Conservation (phyloP, 2,797 vertebrate species). For the Gila robusta region DNA sequence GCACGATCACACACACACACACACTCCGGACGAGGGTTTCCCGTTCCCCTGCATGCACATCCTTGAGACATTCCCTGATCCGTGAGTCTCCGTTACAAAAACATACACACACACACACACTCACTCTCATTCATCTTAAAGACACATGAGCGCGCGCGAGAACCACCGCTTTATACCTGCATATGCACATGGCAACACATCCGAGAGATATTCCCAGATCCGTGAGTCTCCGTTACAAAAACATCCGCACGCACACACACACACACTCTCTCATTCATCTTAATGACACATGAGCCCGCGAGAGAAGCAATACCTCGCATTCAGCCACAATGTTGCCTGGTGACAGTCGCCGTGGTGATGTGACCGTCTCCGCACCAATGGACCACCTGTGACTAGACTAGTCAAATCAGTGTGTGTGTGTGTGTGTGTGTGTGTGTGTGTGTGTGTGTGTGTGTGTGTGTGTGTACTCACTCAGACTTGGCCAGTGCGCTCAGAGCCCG, state of each 20-base stretch:
- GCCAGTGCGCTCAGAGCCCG: slow-evolving; percentile 89
- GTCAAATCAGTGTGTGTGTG: slow-evolving; percentile 46
- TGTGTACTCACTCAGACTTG: slow-evolving; percentile 94
- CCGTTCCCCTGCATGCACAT: slow-evolving; percentile 37
- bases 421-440: slow-evolving; percentile 60
- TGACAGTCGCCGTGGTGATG: slow-evolving; percentile 66
- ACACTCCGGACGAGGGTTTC: slow-evolving; percentile 48
- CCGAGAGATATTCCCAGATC: slow-evolving; percentile 36
- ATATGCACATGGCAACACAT: slow-evolving; percentile 44
- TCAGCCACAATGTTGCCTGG: slow-evolving; percentile 65
- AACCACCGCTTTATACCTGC: slow-evolving; percentile 58
- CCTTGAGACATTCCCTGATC: slow-evolving; percentile 35
- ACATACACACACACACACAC: slow-evolving; percentile 54
- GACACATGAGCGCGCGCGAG: slow-evolving; percentile 46
- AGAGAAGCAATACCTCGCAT: slow-evolving; percentile 60
- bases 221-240: slow-evolving; percentile 47
- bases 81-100: slow-evolving; percentile 48
- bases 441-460: slow-evolving; percentile 59
- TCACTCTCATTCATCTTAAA: slow-evolving; percentile 34
- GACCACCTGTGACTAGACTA: slow-evolving; percentile 63
- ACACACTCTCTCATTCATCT: slow-evolving; percentile 38
- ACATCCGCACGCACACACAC: slow-evolving; percentile 47
- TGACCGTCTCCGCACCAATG: slow-evolving; percentile 48
- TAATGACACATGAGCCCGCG: slow-evolving; percentile 52
- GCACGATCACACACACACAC: slow-evolving; percentile 28